phyloP scores from a whole-genome alignment of 2,113 vertebrate species.

The Martes martes region DNA sequence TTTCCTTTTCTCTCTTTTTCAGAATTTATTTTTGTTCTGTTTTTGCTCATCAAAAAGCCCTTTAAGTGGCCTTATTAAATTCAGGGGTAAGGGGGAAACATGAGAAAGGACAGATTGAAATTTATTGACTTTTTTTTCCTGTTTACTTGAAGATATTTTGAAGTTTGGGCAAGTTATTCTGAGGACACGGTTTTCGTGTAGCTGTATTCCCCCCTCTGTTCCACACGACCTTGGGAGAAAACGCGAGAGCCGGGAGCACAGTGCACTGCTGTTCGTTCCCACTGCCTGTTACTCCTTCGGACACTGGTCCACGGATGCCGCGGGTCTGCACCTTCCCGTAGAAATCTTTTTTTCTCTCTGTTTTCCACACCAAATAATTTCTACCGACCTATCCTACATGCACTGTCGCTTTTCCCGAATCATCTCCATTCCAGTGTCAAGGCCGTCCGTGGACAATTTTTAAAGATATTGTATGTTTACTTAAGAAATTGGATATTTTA shows the following conservation, averaged over 20 bases:
- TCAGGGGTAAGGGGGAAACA: background rate
- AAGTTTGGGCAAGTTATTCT: background rate
- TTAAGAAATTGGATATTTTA: background rate
- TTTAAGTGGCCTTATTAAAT: background rate
- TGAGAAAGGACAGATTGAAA: no score
- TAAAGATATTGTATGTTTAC: background rate
- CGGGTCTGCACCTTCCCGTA: background rate
- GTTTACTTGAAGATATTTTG: background rate
- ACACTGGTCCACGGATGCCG: no score
- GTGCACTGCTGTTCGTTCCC: background rate
- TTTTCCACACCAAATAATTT: background rate
- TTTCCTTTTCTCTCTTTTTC: background rate
- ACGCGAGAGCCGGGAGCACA: background rate
- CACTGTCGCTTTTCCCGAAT: background rate
- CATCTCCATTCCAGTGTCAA: background rate
- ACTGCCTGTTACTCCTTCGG: background rate
- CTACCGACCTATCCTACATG: no score
- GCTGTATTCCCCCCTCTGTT: background rate
- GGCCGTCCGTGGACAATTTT: background rate
- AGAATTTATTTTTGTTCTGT: background rate
- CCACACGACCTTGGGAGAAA: background rate
- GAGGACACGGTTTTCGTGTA: background rate
- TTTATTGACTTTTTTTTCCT: background rate
- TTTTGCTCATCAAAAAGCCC: background rate
- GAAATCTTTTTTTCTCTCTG: background rate